These are phyloP conservation scores for Sebastes jordani DNA, from an alignment of 2,797 vertebrate genomes.

Conservation along the genomic window DNA sequence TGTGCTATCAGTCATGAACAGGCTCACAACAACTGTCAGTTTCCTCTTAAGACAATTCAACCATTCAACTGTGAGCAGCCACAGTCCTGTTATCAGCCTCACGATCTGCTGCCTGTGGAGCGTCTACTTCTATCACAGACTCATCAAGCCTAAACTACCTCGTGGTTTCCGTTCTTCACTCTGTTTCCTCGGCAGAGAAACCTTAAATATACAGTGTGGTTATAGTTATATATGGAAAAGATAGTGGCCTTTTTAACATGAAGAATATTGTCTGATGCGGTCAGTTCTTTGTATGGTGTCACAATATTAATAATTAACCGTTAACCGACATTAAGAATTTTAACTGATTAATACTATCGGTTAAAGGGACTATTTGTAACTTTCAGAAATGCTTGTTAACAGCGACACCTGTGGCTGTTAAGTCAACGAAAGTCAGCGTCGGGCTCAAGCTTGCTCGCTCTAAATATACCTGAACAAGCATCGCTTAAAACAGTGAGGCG, in stretches of 20 bases:
- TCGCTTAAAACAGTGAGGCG: no score
- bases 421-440: no score
- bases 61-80: neutral
- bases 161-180: neutral
- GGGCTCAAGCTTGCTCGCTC: no score
- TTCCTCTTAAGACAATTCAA: slow-evolving; percentile 19
- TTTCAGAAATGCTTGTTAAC: no score
- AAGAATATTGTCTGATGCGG: neutral
- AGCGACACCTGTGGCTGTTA: no score
- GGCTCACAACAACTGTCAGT: slow-evolving; percentile 21
- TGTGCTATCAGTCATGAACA: slow-evolving; percentile 22
- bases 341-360: no score
- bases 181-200: neutral
- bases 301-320: no score
- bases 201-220: neutral
- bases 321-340: no score
- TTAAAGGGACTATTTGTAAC: no score
- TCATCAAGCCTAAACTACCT: neutral
- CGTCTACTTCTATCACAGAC: neutral
- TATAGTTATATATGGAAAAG: neutral
- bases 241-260: neutral
- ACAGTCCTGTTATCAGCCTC: neutral
- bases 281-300: neutral
- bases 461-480: no score
- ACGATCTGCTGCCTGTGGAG: neutral